Conservation (phyloP, 2,113 vertebrate species). For the Thalassarche chlororhynchos region DNA sequence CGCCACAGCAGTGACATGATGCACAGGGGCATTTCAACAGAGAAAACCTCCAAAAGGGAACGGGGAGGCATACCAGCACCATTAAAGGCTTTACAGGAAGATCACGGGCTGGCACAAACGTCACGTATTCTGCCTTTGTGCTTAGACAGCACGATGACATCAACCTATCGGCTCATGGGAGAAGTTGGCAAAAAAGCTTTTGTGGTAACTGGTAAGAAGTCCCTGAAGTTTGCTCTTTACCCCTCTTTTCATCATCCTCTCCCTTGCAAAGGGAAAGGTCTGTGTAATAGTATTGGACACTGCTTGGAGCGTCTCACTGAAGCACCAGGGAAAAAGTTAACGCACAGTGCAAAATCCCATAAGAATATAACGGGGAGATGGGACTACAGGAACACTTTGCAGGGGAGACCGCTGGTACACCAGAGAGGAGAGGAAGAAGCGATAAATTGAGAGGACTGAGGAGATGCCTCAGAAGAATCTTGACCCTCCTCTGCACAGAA, state of each 20-base stretch:
- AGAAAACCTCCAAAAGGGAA: not conserved
- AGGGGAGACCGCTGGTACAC: not conserved
- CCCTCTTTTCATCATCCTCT: not conserved
- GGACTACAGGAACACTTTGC: not conserved
- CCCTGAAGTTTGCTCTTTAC: not conserved
- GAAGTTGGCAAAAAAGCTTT: not conserved
- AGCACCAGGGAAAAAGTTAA: not conserved
- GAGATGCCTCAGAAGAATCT: not conserved
- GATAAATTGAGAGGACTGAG: not conserved
- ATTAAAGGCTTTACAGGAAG: not conserved
- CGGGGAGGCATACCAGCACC: not conserved
- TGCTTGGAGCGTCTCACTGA: not conserved
- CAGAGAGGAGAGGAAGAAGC: not conserved
- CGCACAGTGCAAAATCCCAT: accelerated
- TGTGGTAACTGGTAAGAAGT: not conserved
- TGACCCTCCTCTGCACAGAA: not conserved
- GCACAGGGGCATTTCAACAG: not conserved
- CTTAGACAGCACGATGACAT: not conserved
- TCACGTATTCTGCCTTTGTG: not conserved
- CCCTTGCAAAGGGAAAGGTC: not conserved
- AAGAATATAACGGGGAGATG: not conserved
- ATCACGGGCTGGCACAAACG: not conserved
- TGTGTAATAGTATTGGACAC: not conserved
- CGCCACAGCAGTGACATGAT: accelerated
- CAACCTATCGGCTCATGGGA: not conserved